Base-by-base conservation (phyloP, 2,797 vertebrate genomes). In the Chrosomus eos region DNA sequence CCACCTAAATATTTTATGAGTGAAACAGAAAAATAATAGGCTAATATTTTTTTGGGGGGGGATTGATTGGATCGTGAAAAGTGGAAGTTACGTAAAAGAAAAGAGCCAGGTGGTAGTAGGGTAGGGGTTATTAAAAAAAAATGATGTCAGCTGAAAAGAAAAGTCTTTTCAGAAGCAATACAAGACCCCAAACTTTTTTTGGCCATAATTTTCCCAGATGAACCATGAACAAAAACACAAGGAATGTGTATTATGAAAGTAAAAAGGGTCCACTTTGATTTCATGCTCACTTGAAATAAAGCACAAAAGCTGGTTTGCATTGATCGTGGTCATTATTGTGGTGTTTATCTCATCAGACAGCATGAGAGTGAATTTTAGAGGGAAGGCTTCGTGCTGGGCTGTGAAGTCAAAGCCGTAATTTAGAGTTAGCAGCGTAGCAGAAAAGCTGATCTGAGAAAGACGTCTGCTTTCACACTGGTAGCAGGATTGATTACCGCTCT, bases 331-430 rank as follows among this genome's bases (percentile, higher is more conserved):
- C 51, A 19, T 74, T 82, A 48, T 82, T 74, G 71, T 73, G 71
- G 58, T 91, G 89, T 91, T 89, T 91, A 90, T 92, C 89, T 87
- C 6, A 70, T 91, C 91, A 90, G 88, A 81, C 91, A 89, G 85
- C 92, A 92, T 92, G 90, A 85, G 88, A 92, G 70, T 89, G 81
- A 76, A 87, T 94, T 94, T 92, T 90, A 92, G 89, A 91, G 88
- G 74, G 90, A 90, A 92, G 88, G 85, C 87, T 92, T 92, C 93
- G 83, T 89, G 91, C 93, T 92, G 93, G 89, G 90, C 89, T 87
- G 87, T 81, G 89, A 91, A 93, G 88, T 85, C 86, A 84, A 58
- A 64, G 87, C 90, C 88, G 88, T 92, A 92, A 92, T 94, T 95
- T 93, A 92, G 90, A 89, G 88, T 91, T 89, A 89, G 86, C 72